Evolutionary conservation across 2,888 invertebrate species (phyloP).

Genomic region (Brenthis hecate): DNA sequence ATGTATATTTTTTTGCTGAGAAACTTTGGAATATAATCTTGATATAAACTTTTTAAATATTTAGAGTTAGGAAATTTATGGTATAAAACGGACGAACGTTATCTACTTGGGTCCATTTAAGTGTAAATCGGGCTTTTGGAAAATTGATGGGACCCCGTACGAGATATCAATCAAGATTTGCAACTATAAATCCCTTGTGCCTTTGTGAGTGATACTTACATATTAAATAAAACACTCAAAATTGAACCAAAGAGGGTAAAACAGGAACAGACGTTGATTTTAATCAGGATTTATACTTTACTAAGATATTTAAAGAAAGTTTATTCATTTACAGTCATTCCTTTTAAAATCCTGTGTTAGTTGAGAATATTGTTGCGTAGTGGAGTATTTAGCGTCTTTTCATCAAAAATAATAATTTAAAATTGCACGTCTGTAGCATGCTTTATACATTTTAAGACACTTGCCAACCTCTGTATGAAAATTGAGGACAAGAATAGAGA

Average conservation of each 20-base stretch:
- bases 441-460: too few relatives aligned
- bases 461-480: too few relatives aligned
- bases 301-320: slow-evolving; percentile 6
- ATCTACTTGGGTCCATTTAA: slow-evolving; percentile 52
- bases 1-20: too few relatives aligned
- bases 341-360: too few relatives aligned
- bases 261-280: slow-evolving; percentile 15
- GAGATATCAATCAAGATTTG: slow-evolving; percentile 76
- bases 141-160: slow-evolving; percentile 68
- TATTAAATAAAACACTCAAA: slow-evolving; percentile 68
- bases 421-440: background rate
- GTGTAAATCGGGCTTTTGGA: slow-evolving; percentile 63
- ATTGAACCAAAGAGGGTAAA: slow-evolving; percentile 21
- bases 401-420: background rate
- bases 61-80: background rate
- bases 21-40: too few relatives aligned
- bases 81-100: slow-evolving; percentile 22
- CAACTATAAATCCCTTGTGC: slow-evolving; percentile 60
- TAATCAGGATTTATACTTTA: slow-evolving; percentile 13
- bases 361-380: too few relatives aligned
- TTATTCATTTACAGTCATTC: too few relatives aligned
- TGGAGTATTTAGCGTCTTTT: too few relatives aligned
- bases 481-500: too few relatives aligned
- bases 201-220: slow-evolving; percentile 55
- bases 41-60: too few relatives aligned